These are phyloP conservation scores for Acanthurus tractus DNA, from an alignment of 2,797 vertebrate genomes.

Conservation along the genomic window DNA sequence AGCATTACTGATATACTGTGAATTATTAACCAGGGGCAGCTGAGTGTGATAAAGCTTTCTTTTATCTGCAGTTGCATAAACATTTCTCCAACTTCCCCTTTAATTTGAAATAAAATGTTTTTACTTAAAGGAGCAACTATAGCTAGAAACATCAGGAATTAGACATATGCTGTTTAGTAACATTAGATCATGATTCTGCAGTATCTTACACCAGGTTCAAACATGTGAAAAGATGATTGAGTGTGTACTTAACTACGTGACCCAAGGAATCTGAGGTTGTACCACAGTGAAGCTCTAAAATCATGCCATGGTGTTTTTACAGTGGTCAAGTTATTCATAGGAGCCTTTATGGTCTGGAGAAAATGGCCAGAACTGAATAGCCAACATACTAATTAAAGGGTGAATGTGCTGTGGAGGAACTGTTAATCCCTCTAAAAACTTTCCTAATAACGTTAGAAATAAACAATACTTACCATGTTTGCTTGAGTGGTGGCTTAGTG, in stretches of 20 bases:
- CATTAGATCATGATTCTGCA: not conserved
- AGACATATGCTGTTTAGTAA: not conserved
- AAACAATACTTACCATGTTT: conserved; percentile 73
- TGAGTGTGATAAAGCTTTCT: conserved; percentile 36
- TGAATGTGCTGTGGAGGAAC: not conserved
- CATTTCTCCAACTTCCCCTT: conserved; percentile 45
- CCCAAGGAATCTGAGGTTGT: conserved; percentile 2
- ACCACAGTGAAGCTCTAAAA: conserved; percentile 3
- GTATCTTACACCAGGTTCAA: not conserved
- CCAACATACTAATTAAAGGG: not conserved
- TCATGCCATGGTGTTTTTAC: not conserved
- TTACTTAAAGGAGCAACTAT: not conserved
- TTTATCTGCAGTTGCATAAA: conserved; percentile 36
- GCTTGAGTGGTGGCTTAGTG: conserved; percentile 36
- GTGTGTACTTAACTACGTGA: not conserved
- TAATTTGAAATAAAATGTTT: not conserved
- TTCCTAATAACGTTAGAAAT: not conserved
- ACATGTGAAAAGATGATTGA: not conserved
- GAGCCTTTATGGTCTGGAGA: not conserved
- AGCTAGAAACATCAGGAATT: not conserved
- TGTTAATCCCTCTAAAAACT: not conserved
- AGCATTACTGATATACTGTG: conserved; percentile 10
- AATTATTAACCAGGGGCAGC: conserved; percentile 57
- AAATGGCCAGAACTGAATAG: conserved; percentile 20
- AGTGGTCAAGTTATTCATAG: conserved; percentile 19